A percentile compares a stretch with the other conserved stretches of the same genome.
These are phyloP conservation scores for Drosophila diplacantha DNA, from an alignment of 2,888 invertebrate genomes.

Conservation along the genomic window DNA sequence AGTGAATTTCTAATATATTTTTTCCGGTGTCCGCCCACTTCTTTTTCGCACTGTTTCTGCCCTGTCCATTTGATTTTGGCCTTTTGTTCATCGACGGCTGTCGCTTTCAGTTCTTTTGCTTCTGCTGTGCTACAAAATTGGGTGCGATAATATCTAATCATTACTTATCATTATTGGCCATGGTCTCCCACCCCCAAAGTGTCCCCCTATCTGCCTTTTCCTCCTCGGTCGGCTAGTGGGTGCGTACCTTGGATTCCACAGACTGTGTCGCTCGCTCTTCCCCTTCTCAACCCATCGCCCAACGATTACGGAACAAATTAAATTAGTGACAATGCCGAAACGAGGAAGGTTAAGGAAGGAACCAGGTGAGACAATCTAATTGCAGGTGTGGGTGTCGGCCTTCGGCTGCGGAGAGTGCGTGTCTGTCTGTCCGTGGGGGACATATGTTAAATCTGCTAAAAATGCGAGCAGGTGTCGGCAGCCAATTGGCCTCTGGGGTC, in stretches of 20 bases:
- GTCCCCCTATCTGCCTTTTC: slow-evolving; percentile 17
- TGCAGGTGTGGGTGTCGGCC: slow-evolving; percentile 35
- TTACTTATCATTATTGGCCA: slow-evolving; percentile 71
- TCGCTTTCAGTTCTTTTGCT: slow-evolving; percentile 41
- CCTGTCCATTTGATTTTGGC: slow-evolving; percentile 18
- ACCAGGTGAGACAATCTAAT: slow-evolving; percentile 60
- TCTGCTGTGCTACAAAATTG: slow-evolving; percentile 46
- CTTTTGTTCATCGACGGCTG: slow-evolving; percentile 40
- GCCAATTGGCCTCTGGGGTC: slow-evolving; percentile 57
- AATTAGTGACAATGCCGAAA: slow-evolving; percentile 62
- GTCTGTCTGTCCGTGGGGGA: slow-evolving; percentile 13
- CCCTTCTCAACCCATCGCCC: slow-evolving; percentile 32
- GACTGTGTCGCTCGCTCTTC: slow-evolving; percentile 1
- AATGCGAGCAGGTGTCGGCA: slow-evolving; percentile 54
- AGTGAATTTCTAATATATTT: not conserved
- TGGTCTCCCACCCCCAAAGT: slow-evolving; percentile 32
- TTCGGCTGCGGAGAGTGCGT: slow-evolving; percentile 14
- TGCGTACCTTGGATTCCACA: slow-evolving; percentile 34
- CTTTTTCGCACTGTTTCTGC: slow-evolving; percentile 6
- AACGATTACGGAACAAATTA: slow-evolving; percentile 66
- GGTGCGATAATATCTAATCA: slow-evolving; percentile 68
- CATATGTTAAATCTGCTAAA: slow-evolving; percentile 44
- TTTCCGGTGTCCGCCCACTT: slow-evolving; percentile 10
- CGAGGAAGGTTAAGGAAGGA: slow-evolving; percentile 36
- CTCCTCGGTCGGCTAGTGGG: slow-evolving; percentile 47